phyloP scores from a whole-genome alignment of 2,888 invertebrate species.

The Lepidochrysops patricia region DNA sequence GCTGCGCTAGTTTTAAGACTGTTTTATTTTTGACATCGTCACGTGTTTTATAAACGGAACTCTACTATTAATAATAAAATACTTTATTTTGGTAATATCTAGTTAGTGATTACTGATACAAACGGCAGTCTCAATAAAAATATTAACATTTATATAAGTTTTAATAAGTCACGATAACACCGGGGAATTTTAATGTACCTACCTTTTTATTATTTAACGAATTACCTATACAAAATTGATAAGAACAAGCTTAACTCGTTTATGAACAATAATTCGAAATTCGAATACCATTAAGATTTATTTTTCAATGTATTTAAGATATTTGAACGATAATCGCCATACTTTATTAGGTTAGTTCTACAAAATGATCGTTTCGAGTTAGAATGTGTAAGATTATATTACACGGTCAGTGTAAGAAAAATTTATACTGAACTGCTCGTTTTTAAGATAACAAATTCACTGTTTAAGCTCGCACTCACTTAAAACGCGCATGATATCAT shows the following conservation, averaged over 20 bases:
- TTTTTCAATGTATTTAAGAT: background rate
- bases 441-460: no score
- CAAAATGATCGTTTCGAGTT: background rate
- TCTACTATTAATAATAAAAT: no score
- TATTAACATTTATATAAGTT: background rate
- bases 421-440: background rate
- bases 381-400: background rate
- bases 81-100: no score
- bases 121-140: background rate
- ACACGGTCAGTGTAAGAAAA: background rate
- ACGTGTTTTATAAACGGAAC: background rate
- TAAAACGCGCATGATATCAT: no score
- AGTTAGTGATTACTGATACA: background rate
- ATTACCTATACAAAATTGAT: no score
- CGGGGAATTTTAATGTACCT: no score
- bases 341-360: background rate
- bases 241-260: no score
- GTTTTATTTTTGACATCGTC: background rate
- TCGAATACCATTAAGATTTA: background rate
- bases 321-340: conserved; percentile 3
- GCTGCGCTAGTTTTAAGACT: no score
- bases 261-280: background rate
- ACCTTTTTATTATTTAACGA: no score
- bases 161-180: background rate
- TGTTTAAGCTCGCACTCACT: no score